Evolutionary conservation across 2,113 vertebrate species (phyloP), one percentile per base, ranked within the genome.

Genomic region (Uropsilus gracilis): DNA sequence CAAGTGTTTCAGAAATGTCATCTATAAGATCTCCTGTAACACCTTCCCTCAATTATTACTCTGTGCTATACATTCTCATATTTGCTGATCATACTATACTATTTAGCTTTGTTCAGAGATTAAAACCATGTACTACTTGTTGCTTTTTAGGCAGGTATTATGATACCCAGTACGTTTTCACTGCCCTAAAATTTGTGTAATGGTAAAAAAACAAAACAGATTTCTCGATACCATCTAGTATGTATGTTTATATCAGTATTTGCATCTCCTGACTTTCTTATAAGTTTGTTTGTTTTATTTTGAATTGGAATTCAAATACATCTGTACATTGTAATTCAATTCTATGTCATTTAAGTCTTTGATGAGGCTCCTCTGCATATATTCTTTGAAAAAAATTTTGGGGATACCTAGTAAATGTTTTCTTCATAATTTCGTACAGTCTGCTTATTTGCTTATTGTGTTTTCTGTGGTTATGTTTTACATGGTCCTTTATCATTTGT

Each of bases 261-360:
- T 77, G 14, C n/a, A 78, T 59, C 88, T 94, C 46, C 53, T 66
- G 14, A 42, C 66, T 78, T 78, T 86, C 32, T 89, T 68, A 91
- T 89, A 66, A 83, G 61, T 16, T 90, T 1, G 1, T 13, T 44
- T 50, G 76, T 69, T 55, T 72, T 88, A 28, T 50, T 91, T 55
- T 73, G n/a, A 75, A 55, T 55, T 44, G 24, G 57, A 91, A 73
- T 88, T 32, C 42, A 91, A 88, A 72, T 94, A 72, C 34, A 48
- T 87, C 24, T 82, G 34, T 93, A 44, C 44, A 44, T 83, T 91
- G 16, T 57, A 71, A 37, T 68, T 81, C 42, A 91, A 91, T 94
- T 77, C 57, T 96, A 0, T 64, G n/a, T 72, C 46, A n/a, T 8
- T 39, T 68, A 39, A 26, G 50, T 71, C 24, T 89, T 85, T 86